Conservation (phyloP, 2,797 vertebrate genomes). For the Monodelphis domestica region DNA sequence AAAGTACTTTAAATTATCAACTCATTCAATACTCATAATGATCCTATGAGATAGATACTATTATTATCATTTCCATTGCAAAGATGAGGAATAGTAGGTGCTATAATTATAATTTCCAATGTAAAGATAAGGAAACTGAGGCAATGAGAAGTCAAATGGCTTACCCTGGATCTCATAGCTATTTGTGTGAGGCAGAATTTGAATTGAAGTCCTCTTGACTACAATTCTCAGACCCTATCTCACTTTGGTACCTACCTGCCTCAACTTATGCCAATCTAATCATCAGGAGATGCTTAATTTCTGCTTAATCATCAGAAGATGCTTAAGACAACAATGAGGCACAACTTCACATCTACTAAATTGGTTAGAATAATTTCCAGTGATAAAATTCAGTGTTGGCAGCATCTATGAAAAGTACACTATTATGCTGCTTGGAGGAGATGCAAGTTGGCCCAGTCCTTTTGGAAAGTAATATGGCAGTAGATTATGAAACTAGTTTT, state of each 20-base stretch:
- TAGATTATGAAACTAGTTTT: neutral
- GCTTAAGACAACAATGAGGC: neutral
- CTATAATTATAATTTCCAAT: neutral
- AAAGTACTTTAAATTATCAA: neutral
- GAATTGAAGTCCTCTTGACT: neutral
- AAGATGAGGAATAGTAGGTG: neutral
- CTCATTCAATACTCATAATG: neutral
- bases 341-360: neutral
- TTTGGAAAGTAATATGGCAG: neutral
- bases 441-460: neutral
- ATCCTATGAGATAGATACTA: neutral
- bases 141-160: neutral
- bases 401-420: neutral
- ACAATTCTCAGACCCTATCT: neutral
- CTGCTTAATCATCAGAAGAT: neutral
- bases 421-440: neutral
- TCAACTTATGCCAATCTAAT: neutral
- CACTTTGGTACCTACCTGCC: neutral
- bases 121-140: neutral
- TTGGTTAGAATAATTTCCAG: neutral
- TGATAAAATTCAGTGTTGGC: neutral
- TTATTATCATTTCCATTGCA: neutral
- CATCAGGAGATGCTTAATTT: neutral
- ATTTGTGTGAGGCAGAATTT: neutral
- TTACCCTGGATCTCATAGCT: neutral